Evolutionary conservation across 2,797 vertebrate species (phyloP).

Genomic region (Scarus forsteni): DNA sequence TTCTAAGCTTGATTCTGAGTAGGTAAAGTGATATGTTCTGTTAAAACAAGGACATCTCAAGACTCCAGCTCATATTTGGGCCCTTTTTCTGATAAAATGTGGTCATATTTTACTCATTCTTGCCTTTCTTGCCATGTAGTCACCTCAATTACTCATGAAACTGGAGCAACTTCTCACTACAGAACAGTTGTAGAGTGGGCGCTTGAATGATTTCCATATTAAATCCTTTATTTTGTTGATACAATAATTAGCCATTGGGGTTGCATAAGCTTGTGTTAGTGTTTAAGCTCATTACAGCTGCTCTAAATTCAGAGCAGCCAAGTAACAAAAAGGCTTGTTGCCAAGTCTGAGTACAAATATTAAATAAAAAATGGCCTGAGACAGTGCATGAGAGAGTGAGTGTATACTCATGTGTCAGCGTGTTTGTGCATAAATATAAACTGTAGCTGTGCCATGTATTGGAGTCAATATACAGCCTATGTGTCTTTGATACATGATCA

Average conservation of each 20-base stretch:
- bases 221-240: slow-evolving; percentile 53
- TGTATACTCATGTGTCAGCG: slow-evolving; percentile 10
- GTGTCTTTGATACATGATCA: background rate
- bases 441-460: slow-evolving; percentile 10
- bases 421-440: slow-evolving; percentile 30
- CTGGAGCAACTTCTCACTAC: slow-evolving; percentile 20
- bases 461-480: background rate
- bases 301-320: slow-evolving; percentile 52
- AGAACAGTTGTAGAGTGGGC: slow-evolving; percentile 45
- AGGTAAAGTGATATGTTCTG: background rate
- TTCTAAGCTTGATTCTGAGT: too few species aligned
- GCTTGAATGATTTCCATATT: slow-evolving; percentile 29
- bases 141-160: slow-evolving; percentile 6
- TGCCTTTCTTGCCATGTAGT: slow-evolving; percentile 1
- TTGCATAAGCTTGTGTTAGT: slow-evolving; percentile 35
- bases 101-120: background rate
- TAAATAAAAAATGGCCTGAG: slow-evolving; percentile 38
- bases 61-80: background rate
- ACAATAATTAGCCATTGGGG: slow-evolving; percentile 48
- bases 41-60: background rate
- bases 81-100: background rate
- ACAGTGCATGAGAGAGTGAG: slow-evolving; percentile 24
- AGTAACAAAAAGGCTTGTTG: slow-evolving; percentile 25
- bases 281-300: slow-evolving; percentile 60
- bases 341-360: slow-evolving; percentile 30